phyloP scores from a whole-genome alignment of 1,140 invertebrate genomes.

The Aphis gossypii region DNA sequence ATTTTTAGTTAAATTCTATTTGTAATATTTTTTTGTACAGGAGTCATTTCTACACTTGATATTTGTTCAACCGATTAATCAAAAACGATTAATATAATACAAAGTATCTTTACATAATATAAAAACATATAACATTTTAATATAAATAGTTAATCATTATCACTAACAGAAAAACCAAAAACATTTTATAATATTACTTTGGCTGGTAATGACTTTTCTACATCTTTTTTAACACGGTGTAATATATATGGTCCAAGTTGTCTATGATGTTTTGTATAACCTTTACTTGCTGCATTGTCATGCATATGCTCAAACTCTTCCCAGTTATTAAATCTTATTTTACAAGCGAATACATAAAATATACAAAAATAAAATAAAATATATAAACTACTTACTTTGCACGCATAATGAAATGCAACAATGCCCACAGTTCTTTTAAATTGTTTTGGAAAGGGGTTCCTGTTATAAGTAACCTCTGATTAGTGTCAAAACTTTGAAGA shows the following conservation, averaged over 20 bases:
- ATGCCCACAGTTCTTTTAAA: conserved; percentile 97
- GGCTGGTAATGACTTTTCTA: conserved; percentile 96
- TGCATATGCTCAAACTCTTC: conserved; percentile 94
- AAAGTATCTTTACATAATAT: neutral
- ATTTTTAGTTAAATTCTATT: conserved; percentile 99
- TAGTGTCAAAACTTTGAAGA: conserved; percentile 92
- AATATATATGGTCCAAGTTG: conserved; percentile 95
- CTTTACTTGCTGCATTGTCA: conserved; percentile 86
- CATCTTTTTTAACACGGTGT: conserved; percentile 97
- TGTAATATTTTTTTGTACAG: conserved; percentile 98
- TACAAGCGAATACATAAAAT: conserved; percentile 60
- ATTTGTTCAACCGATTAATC: conserved; percentile 86
- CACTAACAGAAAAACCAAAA: neutral
- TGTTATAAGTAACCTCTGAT: conserved; percentile 92
- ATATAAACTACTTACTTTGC: conserved; percentile 72
- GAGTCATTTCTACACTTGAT: conserved; percentile 83
- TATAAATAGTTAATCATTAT: neutral
- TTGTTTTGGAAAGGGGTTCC: conserved; percentile 99
- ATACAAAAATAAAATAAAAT: conserved; percentile 37
- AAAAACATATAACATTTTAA: neutral
- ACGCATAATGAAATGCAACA: conserved; percentile 99
- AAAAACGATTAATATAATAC: conserved; percentile 7
- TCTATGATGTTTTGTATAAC: conserved; percentile 90
- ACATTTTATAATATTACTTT: conserved; percentile 74
- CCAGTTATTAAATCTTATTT: conserved; percentile 82